A percentile compares a stretch with the other conserved stretches of the same genome.
phyloP scores from a whole-genome alignment of 1,140 invertebrate species.

The Calliphora vicina region DNA sequence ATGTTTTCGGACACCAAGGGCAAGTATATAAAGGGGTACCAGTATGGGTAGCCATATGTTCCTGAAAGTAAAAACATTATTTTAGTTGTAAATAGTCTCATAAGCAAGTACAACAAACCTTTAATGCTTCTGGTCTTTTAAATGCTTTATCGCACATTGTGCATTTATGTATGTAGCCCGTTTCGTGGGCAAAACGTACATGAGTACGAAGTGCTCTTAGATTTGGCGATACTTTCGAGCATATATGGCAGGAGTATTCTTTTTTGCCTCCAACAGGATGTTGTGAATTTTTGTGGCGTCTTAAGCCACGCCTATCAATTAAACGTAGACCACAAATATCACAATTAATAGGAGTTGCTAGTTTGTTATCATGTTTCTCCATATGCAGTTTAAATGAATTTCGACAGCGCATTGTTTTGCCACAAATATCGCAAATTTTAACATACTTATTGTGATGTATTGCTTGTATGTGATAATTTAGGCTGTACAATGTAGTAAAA shows the following conservation, averaged over 20 bases:
- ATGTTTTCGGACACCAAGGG: slow-evolving; percentile 54
- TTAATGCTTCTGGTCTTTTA: slow-evolving; percentile 55
- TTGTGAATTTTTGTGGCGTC: slow-evolving; percentile 54
- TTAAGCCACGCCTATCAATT: slow-evolving; percentile 55
- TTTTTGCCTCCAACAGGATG: slow-evolving; percentile 48
- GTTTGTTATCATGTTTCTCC: neutral
- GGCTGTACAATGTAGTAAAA: slow-evolving; percentile 44
- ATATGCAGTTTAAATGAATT: slow-evolving; percentile 45
- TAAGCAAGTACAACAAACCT: too few species aligned
- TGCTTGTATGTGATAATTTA: slow-evolving; percentile 51
- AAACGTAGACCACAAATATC: slow-evolving; percentile 52
- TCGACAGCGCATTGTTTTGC: slow-evolving; percentile 53
- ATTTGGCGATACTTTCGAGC: slow-evolving; percentile 57
- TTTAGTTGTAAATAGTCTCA: neutral
- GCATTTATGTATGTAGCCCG: slow-evolving; percentile 50
- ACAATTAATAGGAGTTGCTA: neutral
- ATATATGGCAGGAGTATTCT: slow-evolving; percentile 49
- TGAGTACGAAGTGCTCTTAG: slow-evolving; percentile 55
- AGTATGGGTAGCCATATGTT: slow-evolving; percentile 59
- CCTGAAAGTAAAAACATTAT: slow-evolving; percentile 42
- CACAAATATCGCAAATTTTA: slow-evolving; percentile 61
- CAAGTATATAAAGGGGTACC: slow-evolving; percentile 55
- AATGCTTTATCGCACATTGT: slow-evolving; percentile 57
- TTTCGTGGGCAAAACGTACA: slow-evolving; percentile 53
- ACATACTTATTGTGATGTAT: slow-evolving; percentile 50